These are phyloP conservation scores for Artibeus jamaicensis DNA, from an alignment of 2,797 vertebrate genomes.

Conservation along the genomic window DNA sequence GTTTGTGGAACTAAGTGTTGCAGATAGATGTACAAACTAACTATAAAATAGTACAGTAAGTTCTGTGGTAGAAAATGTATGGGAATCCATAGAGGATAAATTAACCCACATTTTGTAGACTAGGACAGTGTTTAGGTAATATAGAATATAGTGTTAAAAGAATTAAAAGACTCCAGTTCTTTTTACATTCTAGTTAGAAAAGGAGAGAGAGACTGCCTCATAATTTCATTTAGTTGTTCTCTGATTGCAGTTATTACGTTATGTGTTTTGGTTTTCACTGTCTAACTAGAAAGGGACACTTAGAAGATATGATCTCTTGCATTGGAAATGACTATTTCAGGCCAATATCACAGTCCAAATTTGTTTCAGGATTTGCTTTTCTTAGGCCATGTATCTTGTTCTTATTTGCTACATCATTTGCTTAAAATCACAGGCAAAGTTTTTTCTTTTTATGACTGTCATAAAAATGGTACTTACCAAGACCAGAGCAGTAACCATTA, in stretches of 20 bases:
- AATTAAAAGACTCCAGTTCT: background rate
- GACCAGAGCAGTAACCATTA: background rate
- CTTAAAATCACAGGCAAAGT: background rate
- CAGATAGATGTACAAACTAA: background rate
- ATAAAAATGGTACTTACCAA: slow-evolving; percentile 6
- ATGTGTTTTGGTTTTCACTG: background rate
- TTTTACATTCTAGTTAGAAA: background rate
- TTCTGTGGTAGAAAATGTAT: background rate
- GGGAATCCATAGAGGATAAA: background rate
- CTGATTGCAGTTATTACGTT: background rate
- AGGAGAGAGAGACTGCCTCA: background rate
- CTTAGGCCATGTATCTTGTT: slow-evolving; percentile 19
- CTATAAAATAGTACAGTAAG: background rate
- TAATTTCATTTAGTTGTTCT: slow-evolving; percentile 3
- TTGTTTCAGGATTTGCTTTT: slow-evolving; percentile 46
- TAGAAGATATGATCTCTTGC: background rate
- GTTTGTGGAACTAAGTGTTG: background rate
- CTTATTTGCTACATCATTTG: slow-evolving; percentile 34
- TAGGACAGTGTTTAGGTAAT: background rate
- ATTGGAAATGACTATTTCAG: slow-evolving; percentile 18
- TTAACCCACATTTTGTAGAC: background rate
- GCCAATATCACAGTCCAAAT: slow-evolving; percentile 32
- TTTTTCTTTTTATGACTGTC: slow-evolving; percentile 31
- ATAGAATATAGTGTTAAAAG: background rate
- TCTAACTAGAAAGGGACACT: background rate